These are phyloP conservation scores for Xestia ashworthii DNA, from an alignment of 2,888 invertebrate genomes.

Conservation along the genomic window DNA sequence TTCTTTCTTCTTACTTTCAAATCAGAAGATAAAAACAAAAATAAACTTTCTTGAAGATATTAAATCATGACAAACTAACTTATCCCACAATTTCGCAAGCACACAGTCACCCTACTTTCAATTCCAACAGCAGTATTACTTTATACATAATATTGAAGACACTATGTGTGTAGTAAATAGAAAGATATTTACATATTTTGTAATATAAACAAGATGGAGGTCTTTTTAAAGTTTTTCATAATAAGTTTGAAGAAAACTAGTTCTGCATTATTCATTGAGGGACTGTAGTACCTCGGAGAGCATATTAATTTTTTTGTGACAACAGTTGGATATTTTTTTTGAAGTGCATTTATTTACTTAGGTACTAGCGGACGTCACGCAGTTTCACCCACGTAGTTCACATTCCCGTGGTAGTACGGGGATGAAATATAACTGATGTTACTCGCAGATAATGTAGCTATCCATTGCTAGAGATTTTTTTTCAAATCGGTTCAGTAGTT, in stretches of 20 bases:
- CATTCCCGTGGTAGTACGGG: too few relatives aligned
- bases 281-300: background rate
- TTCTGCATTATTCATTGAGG: slow-evolving; percentile 16
- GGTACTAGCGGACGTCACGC: too few relatives aligned
- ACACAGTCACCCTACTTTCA: slow-evolving; percentile 8
- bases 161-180: slow-evolving; percentile 46
- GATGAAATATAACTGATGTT: too few relatives aligned
- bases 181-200: slow-evolving; percentile 55
- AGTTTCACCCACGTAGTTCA: too few relatives aligned
- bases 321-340: too few relatives aligned
- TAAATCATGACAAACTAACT: background rate
- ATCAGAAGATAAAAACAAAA: too few relatives aligned
- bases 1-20: too few relatives aligned
- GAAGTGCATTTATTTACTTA: too few relatives aligned
- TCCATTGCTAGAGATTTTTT: too few relatives aligned
- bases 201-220: background rate
- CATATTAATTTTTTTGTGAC: background rate
- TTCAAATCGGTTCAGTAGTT: too few relatives aligned
- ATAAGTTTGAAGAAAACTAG: background rate
- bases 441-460: too few relatives aligned
- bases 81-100: background rate
- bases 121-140: slow-evolving; percentile 31
- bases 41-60: too few relatives aligned
- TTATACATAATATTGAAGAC: slow-evolving; percentile 34
- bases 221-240: slow-evolving; percentile 22